Conservation (phyloP, 2,888 invertebrate species). For the Drosophila infuscata region DNA sequence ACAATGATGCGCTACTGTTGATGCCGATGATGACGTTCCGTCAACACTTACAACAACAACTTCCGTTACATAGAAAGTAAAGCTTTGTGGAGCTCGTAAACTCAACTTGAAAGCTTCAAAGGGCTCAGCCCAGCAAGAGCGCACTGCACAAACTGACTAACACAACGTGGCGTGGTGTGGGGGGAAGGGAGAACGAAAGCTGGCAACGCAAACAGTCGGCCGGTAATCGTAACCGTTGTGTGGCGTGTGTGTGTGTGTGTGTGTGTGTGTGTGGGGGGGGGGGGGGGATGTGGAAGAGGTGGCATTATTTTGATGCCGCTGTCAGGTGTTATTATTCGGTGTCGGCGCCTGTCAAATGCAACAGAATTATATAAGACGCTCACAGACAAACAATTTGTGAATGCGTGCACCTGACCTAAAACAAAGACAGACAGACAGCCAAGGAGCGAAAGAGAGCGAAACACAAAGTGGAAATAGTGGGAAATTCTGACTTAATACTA, state of each 20-base stretch:
- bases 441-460: not conserved
- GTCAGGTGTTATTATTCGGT: conserved; percentile 71
- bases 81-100: conserved; percentile 42
- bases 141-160: not conserved
- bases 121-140: conserved; percentile 20
- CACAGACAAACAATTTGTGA: conserved; percentile 65
- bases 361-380: conserved; percentile 53
- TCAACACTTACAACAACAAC: conserved; percentile 15
- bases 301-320: conserved; percentile 43
- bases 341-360: conserved; percentile 72
- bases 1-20: conserved; percentile 39
- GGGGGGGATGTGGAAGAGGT: not conserved
- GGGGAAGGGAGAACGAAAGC: not conserved
- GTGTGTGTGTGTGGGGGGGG: not conserved
- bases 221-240: conserved; percentile 19
- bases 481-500: not conserved
- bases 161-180: not conserved
- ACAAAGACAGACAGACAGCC: not conserved
- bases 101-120: conserved; percentile 38
- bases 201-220: conserved; percentile 1
- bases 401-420: conserved; percentile 69
- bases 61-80: conserved; percentile 15
- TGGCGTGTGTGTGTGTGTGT: not conserved
- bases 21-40: conserved; percentile 42
- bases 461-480: not conserved